phyloP scores from a whole-genome alignment of 2,888 invertebrate genomes.

The Matsumyia berberina region DNA sequence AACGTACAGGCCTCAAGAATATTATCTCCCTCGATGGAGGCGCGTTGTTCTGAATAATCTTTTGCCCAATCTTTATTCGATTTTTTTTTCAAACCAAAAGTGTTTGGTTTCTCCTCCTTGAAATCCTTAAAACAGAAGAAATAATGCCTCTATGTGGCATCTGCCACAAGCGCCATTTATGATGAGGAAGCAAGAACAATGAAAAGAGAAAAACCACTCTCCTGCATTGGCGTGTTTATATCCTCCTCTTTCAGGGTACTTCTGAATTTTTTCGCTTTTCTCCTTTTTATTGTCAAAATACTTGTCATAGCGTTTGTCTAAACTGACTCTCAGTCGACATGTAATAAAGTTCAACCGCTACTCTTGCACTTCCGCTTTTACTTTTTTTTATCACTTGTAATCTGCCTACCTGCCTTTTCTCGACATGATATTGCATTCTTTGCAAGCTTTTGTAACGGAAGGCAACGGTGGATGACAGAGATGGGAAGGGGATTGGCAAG shows the following conservation, averaged over 20 bases:
- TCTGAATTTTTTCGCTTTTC: background rate
- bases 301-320: conserved; percentile 60
- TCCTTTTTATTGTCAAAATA: conserved; percentile 3
- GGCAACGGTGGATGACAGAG: too few species aligned
- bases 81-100: background rate
- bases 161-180: conserved; percentile 31
- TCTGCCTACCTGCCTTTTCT: conserved; percentile 42
- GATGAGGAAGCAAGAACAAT: conserved; percentile 47
- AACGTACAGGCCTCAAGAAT: too few species aligned
- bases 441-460: too few species aligned
- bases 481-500: background rate
- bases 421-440: conserved; percentile 20
- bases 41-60: conserved; percentile 4
- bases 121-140: conserved; percentile 3
- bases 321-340: conserved; percentile 64
- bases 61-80: conserved; percentile 2
- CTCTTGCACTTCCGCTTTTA: conserved; percentile 48
- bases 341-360: conserved; percentile 70
- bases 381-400: conserved; percentile 43
- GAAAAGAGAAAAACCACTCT: conserved; percentile 41
- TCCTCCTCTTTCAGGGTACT: conserved; percentile 32
- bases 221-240: conserved; percentile 39
- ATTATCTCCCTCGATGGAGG: too few species aligned
- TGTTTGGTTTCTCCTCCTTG: conserved; percentile 7
- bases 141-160: conserved; percentile 4